A percentile compares a stretch with the other conserved stretches of the same genome.
These are phyloP conservation scores for Halcyon malimbica DNA, from an alignment of 2,113 vertebrate genomes.

Conservation along the genomic window DNA sequence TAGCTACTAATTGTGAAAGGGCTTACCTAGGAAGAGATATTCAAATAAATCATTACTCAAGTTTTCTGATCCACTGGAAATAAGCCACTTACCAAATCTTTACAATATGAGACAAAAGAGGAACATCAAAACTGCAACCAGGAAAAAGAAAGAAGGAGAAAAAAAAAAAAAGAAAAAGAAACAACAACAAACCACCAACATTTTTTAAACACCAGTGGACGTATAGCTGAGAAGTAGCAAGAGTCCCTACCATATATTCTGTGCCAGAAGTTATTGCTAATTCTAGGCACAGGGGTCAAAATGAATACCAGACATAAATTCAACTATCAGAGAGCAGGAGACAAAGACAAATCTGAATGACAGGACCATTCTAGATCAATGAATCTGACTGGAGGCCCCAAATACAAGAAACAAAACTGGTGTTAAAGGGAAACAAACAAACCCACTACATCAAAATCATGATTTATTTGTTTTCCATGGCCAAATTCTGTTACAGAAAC, in stretches of 20 bases:
- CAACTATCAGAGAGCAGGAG: background rate
- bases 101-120: background rate
- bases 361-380: slow-evolving; percentile 2
- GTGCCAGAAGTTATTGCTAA: background rate
- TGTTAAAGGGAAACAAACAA: slow-evolving; percentile 3
- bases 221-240: background rate
- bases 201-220: background rate
- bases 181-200: background rate
- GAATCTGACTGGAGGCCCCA: background rate
- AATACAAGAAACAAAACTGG: background rate
- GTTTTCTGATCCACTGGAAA: slow-evolving; percentile 15
- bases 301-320: slow-evolving; percentile 33
- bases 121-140: background rate
- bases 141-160: background rate
- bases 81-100: background rate
- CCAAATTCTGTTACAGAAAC: background rate
- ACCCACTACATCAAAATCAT: background rate
- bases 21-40: background rate
- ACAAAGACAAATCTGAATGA: slow-evolving; percentile 41
- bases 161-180: too few species aligned
- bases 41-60: slow-evolving; percentile 4
- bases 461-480: background rate
- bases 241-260: background rate
- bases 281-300: slow-evolving; percentile 31
- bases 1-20: background rate